Conservation (phyloP, 2,797 vertebrate genomes). For the Poecilia picta region DNA sequence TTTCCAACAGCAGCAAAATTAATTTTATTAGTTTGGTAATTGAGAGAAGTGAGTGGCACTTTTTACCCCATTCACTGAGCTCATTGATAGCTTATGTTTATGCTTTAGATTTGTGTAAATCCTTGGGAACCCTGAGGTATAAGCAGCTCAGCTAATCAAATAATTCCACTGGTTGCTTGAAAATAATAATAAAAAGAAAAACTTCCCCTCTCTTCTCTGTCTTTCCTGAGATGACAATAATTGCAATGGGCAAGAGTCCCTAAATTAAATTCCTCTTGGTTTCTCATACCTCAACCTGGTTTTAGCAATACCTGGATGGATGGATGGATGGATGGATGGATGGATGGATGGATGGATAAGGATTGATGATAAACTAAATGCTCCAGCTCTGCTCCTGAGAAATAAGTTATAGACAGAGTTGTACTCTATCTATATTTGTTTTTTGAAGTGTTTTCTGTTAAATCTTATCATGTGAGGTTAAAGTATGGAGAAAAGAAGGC, state of each 20-base stretch:
- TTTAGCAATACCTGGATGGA: neutral
- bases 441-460: neutral
- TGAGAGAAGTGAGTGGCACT: neutral
- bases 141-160: neutral
- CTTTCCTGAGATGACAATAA: neutral
- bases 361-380: neutral
- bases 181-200: neutral
- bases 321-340: neutral
- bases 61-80: neutral
- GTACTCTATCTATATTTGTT: neutral
- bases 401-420: neutral
- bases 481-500: neutral
- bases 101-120: neutral
- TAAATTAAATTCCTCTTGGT: neutral
- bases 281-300: neutral
- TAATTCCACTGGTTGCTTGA: neutral
- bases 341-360: neutral
- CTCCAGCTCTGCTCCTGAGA: neutral
- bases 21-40: neutral
- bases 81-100: neutral
- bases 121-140: neutral
- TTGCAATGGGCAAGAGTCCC: neutral
- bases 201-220: too few relatives aligned
- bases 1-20: neutral
- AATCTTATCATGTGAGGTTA: neutral